Base-by-base conservation (phyloP, 2,797 vertebrate species). In the Alca torda region DNA sequence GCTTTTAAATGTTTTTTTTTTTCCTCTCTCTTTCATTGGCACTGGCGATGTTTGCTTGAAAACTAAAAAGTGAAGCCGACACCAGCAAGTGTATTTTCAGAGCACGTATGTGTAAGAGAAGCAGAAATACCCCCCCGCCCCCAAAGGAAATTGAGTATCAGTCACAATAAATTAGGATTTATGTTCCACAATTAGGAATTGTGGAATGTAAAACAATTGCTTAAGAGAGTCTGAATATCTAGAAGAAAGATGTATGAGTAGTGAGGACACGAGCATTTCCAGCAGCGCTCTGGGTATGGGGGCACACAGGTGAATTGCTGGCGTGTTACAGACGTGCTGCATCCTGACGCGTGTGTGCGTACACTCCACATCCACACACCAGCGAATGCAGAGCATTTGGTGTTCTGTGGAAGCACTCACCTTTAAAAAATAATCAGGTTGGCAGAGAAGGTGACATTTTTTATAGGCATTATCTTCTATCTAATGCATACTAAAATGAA, bases 111-210 rank as follows among this genome's bases (percentile, higher is more conserved):
- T 67, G 64, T 43, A 9, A 72, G 84, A 84, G 64, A 56, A 85
- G 82, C 91, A 89, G 94, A 56, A 82, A 89, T 16, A 48, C 45
- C 84, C 70, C 60, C 81, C 87, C 70, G 54, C 65, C 87, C 68
- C 68, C 53, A 33, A 59, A 64, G 63, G 84, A 92, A 54, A 59
- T 10, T 2, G 65, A 78, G 77, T 64, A 61, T 73, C 87, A 76
- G 89, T 69, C 89, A 61, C 77, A 65, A 54, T 73, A 72, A 84
- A 65, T 82, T 65, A 81, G 88, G 81, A 91, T 91, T 80, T 87
- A 26, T 30, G 7, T 90, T 92, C 87, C 64, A 41, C 77, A 68
- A 11, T 79, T 64, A 28, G 43, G 3, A 86, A 70, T 30, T 25
- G 15, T 50, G 77, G 41, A 46, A 51, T 39, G 75, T 26, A 89